Conservation (phyloP, 2,797 vertebrate species). For the Peromyscus melanophrys region DNA sequence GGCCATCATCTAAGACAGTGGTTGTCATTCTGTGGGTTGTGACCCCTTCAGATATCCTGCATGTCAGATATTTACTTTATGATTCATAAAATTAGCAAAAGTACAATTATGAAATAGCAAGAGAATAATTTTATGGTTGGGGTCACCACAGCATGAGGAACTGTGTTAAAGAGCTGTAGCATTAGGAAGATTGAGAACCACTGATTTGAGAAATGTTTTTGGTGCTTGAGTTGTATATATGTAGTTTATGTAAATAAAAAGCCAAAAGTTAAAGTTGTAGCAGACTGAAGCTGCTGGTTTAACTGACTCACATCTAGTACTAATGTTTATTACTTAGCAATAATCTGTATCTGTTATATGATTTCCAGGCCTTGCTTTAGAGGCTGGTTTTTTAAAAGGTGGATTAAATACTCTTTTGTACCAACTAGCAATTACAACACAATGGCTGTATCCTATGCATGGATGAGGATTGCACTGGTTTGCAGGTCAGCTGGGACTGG, state of each 20-base stretch:
- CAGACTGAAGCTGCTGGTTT: neutral
- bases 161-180: neutral
- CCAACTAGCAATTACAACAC: neutral
- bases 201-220: neutral
- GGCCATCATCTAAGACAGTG: neutral
- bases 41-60: neutral
- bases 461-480: neutral
- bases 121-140: neutral
- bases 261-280: neutral
- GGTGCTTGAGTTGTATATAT: neutral
- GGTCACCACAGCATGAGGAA: neutral
- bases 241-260: neutral
- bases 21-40: neutral
- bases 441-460: neutral
- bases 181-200: neutral
- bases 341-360: neutral
- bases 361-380: neutral
- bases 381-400: neutral
- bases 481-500: neutral
- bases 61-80: neutral
- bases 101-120: neutral
- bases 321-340: neutral
- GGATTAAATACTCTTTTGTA: neutral
- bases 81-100: neutral
- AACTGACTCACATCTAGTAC: neutral